Conservation (phyloP, 2,888 invertebrate genomes). For the Sympetrum striolatum region DNA sequence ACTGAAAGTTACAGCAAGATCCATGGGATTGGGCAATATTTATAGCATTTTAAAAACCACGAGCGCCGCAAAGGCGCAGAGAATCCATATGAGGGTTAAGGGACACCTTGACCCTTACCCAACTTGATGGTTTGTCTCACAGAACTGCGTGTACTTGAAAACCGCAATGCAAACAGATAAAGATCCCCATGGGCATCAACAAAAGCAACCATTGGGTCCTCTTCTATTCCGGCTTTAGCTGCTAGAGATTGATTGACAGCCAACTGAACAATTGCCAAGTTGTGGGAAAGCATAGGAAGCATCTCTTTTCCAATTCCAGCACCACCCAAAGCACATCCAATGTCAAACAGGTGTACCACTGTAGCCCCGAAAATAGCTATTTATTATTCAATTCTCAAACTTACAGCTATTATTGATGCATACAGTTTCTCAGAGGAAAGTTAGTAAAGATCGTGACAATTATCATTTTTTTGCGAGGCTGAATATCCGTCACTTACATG, state of each 20-base stretch:
- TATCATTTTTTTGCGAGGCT: too few relatives aligned
- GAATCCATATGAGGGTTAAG: too few relatives aligned
- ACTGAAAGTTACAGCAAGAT: too few relatives aligned
- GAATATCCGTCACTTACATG: constrained; percentile 54
- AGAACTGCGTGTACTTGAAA: constrained; percentile 63
- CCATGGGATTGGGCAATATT: too few relatives aligned
- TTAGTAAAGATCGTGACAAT: too few relatives aligned
- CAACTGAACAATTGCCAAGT: constrained; percentile 79
- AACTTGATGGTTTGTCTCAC: constrained; percentile 75
- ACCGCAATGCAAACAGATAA: constrained; percentile 73
- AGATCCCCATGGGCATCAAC: constrained; percentile 90
- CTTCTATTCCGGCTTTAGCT: constrained; percentile 65
- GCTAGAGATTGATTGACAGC: constrained; percentile 77
- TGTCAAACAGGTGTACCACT: constrained; percentile 87
- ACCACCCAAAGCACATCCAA: constrained; percentile 67
- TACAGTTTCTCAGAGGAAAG: constrained; percentile 19
- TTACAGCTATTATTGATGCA: not conserved
- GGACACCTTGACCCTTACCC: constrained; percentile 65
- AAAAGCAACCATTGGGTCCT: constrained; percentile 83
- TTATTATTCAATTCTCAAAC: not conserved
- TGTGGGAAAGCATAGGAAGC: constrained; percentile 76
- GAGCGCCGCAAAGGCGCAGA: too few relatives aligned
- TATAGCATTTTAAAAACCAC: too few relatives aligned
- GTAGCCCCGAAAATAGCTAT: constrained; percentile 52
- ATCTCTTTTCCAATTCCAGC: constrained; percentile 70